These are phyloP conservation scores for Sorex maritimensis DNA, from an alignment of 2,797 vertebrate genomes.

Conservation along the genomic window DNA sequence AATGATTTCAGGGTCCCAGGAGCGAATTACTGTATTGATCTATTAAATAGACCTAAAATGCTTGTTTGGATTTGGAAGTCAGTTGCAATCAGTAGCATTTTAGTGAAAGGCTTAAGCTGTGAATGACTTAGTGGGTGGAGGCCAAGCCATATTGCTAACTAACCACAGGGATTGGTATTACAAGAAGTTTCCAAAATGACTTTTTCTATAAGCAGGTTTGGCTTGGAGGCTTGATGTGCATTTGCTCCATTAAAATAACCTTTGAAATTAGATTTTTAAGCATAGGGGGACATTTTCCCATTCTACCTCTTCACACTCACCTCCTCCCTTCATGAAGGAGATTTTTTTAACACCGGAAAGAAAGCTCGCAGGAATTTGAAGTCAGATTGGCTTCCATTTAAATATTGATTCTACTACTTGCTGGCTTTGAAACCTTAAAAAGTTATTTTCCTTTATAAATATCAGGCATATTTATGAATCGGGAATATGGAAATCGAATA, in stretches of 20 bases:
- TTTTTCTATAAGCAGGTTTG: slow-evolving; percentile 27
- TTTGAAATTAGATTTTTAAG: slow-evolving; percentile 30
- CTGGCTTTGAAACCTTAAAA: slow-evolving; percentile 27
- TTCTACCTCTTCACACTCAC: background rate
- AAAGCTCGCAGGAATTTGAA: slow-evolving; percentile 45
- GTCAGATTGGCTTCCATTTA: slow-evolving; percentile 12
- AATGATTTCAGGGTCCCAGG: slow-evolving; percentile 80
- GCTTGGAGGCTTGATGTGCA: slow-evolving; percentile 24
- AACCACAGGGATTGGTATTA: background rate
- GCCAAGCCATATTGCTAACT: slow-evolving; percentile 26
- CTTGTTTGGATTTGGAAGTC: slow-evolving; percentile 82
- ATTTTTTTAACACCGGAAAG: slow-evolving; percentile 45
- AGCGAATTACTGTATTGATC: slow-evolving; percentile 84
- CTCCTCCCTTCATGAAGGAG: background rate
- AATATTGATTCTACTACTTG: slow-evolving; percentile 2
- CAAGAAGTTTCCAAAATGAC: slow-evolving; percentile 6
- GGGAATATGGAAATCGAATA: slow-evolving; percentile 2
- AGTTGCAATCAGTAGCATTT: slow-evolving; percentile 79
- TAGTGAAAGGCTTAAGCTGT: slow-evolving; percentile 62
- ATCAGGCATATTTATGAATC: slow-evolving; percentile 55
- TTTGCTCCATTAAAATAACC: slow-evolving; percentile 50
- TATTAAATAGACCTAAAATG: slow-evolving; percentile 83
- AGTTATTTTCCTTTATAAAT: slow-evolving; percentile 58
- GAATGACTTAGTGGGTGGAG: slow-evolving; percentile 54
- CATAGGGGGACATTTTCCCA: background rate